phyloP scores from a whole-genome alignment of 64 coral and sea anemone species.

The Stichodactyla helianthus region DNA sequence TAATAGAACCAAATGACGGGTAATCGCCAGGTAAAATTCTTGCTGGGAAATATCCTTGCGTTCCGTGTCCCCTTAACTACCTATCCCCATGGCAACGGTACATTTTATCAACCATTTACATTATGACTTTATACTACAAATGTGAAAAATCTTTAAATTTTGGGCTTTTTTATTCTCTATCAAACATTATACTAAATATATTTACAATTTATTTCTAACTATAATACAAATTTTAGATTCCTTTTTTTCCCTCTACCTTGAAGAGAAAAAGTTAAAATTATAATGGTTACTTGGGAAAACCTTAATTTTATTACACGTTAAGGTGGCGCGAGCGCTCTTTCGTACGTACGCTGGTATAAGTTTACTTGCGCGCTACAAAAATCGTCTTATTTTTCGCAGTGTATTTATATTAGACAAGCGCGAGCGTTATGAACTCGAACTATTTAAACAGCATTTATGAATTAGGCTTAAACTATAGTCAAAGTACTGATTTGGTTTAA shows the following conservation, averaged over 20 bases:
- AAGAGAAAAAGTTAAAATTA: neutral
- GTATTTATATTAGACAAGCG: too few species aligned
- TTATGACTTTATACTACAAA: too few species aligned
- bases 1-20: too few species aligned
- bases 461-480: too few species aligned
- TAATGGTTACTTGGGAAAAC: neutral
- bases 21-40: too few species aligned
- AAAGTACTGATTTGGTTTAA: too few species aligned
- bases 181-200: neutral
- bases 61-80: too few species aligned
- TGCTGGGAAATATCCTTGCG: too few species aligned
- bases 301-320: neutral
- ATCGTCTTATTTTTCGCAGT: too few species aligned
- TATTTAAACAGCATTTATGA: neutral
- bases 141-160: too few species aligned
- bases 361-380: neutral
- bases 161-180: neutral
- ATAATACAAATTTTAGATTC: neutral
- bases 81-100: too few species aligned
- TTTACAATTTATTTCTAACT: slow-evolving; percentile 2
- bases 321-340: neutral
- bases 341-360: neutral
- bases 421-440: neutral
- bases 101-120: too few species aligned
- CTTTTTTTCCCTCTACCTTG: neutral